Base-by-base conservation (phyloP, 2,888 invertebrate species). In the Cremastinae sp. region DNA sequence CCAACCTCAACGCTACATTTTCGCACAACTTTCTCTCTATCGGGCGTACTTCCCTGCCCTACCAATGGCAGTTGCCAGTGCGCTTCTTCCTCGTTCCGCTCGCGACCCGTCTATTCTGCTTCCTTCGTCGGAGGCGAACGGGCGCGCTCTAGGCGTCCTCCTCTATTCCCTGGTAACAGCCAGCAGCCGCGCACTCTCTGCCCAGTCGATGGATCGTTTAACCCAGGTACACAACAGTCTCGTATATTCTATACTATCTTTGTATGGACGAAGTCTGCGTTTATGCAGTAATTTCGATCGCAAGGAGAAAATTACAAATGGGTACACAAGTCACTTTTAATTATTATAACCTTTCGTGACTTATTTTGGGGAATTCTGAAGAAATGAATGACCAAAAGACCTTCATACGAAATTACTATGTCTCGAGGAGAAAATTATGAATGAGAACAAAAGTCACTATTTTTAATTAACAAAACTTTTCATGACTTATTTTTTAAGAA, bases 101-200 rank as follows among this genome's bases (percentile, higher is more conserved):
- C 55, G 20, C 55, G 45, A 14, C 41, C 18, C 64, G 47, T 43
- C 20, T 58, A 56, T 45, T 45, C 55, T 59, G 59, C 16, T 28
- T 70, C 65, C 75, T 66, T 55, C 14, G 55, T 49, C 58, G 41
- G 51, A 43, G 71, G 59, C 70, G 70, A 28, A 28, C 28, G 28
- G 28, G 28, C 28, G 55, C 43, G 65, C 68, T 61, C 55, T 14
- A 28, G 47, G 45, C 49, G 66, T 75, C 75, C 70, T 71, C 14
- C 70, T 75, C 75, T 75, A 66, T 75, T 71, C 70, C 75, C 75
- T 66, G 75, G 75, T 75, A 75, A 75, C 75, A 75, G 75, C 75
- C 74, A 59, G 53, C 59, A 59, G 47, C 70, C 43, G 22, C 62
- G 62, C 62, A 37, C 45, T 28, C 28, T 70, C 75, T 53, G 64